A percentile compares a stretch with the other conserved stretches of the same genome.
Conservation (phyloP, 2,797 vertebrate species). For the Muraenolepis orangiensis region DNA sequence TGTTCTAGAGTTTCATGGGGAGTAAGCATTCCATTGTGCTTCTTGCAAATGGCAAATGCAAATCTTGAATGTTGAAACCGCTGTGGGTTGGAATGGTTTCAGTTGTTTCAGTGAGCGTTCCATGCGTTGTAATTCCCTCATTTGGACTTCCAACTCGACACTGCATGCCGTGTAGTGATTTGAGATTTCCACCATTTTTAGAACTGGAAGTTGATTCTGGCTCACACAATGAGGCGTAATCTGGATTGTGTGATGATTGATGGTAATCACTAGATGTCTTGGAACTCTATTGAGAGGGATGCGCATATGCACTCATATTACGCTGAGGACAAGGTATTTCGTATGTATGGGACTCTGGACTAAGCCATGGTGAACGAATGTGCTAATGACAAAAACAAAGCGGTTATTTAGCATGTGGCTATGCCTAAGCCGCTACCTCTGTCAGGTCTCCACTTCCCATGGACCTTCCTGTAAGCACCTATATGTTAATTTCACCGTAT, state of each 20-base stretch:
- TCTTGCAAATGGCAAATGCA: no score
- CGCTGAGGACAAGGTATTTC: neutral
- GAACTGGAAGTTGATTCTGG: neutral
- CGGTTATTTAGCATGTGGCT: neutral
- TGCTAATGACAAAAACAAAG: neutral
- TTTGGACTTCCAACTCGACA: neutral
- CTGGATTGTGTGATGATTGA: neutral
- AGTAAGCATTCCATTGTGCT: no score
- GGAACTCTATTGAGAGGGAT: neutral
- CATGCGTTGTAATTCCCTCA: neutral
- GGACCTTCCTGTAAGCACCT: no score
- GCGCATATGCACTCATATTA: neutral
- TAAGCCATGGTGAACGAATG: neutral
- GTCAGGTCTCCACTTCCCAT: no score
- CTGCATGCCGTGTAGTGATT: neutral
- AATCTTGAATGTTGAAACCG: no score
- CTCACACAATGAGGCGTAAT: neutral
- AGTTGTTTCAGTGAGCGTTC: no score
- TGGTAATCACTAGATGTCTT: neutral
- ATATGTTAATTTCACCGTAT: neutral
- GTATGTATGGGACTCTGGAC: neutral
- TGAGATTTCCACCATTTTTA: neutral
- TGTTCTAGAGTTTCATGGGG: no score
- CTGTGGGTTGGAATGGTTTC: no score
- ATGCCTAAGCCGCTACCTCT: neutral